A percentile compares a stretch with the other conserved stretches of the same genome.
These are phyloP conservation scores for Cnemophilus loriae DNA, from an alignment of 2,113 vertebrate genomes.

Conservation along the genomic window DNA sequence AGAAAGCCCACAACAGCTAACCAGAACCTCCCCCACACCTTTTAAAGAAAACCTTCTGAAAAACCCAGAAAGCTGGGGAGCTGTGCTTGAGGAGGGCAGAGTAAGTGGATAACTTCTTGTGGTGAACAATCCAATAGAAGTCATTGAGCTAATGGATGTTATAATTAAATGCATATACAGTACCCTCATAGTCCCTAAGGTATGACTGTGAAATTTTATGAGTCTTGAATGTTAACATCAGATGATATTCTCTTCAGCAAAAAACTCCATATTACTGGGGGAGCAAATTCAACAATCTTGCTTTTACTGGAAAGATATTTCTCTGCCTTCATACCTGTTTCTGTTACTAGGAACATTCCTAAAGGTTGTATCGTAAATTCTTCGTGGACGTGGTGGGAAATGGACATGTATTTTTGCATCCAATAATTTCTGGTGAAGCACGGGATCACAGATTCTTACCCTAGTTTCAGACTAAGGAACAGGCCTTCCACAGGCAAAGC, in stretches of 20 bases:
- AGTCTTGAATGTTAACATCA: neutral
- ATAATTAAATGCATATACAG: neutral
- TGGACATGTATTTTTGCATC: neutral
- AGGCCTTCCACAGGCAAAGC: neutral
- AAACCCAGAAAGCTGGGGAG: neutral
- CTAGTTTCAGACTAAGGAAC: neutral
- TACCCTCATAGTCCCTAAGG: neutral
- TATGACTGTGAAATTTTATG: neutral
- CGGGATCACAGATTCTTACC: neutral
- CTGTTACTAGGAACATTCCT: neutral
- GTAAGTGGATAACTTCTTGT: neutral
- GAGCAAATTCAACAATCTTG: neutral
- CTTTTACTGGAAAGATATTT: neutral
- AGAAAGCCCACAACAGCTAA: neutral
- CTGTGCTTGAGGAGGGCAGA: neutral
- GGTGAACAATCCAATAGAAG: neutral
- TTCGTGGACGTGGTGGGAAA: neutral
- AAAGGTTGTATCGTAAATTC: neutral
- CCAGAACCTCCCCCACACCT: neutral
- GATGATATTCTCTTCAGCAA: neutral
- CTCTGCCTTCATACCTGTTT: neutral
- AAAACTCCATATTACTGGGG: neutral
- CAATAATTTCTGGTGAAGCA: neutral
- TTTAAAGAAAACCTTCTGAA: neutral
- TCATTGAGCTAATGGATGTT: neutral